Conservation (phyloP, 2,113 vertebrate species). For the Bubalus kerabau region DNA sequence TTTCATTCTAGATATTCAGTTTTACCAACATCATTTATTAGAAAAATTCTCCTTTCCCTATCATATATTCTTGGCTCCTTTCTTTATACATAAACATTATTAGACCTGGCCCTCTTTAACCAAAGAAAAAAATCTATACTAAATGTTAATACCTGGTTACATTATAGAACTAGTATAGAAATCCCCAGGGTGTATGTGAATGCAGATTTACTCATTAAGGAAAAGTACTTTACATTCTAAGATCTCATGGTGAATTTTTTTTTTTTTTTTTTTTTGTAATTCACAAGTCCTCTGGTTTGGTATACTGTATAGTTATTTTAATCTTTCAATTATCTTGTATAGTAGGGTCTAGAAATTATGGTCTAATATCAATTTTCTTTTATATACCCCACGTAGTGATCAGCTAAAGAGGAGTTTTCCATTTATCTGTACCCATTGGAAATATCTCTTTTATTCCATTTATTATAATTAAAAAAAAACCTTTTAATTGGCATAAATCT, state of each 20-base stretch:
- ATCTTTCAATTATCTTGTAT: not conserved
- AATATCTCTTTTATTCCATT: not conserved
- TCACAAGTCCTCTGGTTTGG: not conserved
- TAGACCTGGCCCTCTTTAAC: not conserved
- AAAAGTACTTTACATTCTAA: not conserved
- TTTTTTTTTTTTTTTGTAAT: not conserved
- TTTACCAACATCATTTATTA: not conserved
- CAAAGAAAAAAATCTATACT: not conserved
- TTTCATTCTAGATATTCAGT: not conserved
- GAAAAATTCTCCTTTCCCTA: not conserved
- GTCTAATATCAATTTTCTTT: not conserved
- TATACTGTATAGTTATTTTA: not conserved
- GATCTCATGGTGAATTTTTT: not conserved
- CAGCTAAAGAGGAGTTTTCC: not conserved
- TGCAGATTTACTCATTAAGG: not conserved
- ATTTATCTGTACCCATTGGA: not conserved
- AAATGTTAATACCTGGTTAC: not conserved
- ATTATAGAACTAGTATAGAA: not conserved
- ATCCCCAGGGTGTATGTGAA: not conserved
- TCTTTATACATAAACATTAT: not conserved
- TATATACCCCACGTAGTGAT: not conserved
- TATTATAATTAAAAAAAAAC: not conserved
- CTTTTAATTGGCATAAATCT: not conserved
- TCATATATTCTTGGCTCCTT: not conserved
- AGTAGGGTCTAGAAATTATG: not conserved